These are phyloP conservation scores for Dryobotodes eremita DNA, from an alignment of 2,888 invertebrate genomes.

Conservation along the genomic window DNA sequence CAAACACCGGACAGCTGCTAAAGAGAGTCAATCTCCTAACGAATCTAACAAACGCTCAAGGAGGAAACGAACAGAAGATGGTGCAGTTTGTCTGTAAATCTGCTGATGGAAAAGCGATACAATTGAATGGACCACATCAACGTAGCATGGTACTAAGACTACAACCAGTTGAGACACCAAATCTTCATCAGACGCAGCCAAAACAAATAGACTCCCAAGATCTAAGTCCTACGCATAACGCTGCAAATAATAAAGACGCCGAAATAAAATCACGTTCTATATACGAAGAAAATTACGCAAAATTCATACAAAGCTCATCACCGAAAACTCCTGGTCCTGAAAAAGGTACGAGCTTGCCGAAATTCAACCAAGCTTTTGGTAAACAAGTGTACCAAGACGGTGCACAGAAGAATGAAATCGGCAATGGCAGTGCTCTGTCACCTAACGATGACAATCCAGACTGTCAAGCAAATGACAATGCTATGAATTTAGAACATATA, in stretches of 20 bases:
- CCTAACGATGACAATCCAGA: conserved; percentile 76
- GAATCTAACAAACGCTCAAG: conserved; percentile 87
- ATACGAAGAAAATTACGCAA: conserved; percentile 90
- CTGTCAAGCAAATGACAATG: conserved; percentile 78
- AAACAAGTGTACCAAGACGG: conserved; percentile 92
- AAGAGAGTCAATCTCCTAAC: conserved; percentile 89
- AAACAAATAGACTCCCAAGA: conserved; percentile 81
- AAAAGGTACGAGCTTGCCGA: conserved; percentile 91
- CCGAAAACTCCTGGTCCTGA: conserved; percentile 81
- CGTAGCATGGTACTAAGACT: conserved; percentile 89
- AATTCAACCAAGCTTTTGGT: conserved; percentile 95
- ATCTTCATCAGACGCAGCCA: conserved; percentile 71
- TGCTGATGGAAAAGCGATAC: conserved; percentile 91
- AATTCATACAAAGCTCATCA: conserved; percentile 88
- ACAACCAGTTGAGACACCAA: conserved; percentile 85
- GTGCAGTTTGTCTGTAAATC: conserved; percentile 92
- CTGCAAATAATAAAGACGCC: conserved; percentile 77
- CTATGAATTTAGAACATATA: conserved; percentile 83
- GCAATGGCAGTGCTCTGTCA: conserved; percentile 72
- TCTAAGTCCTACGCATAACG: conserved; percentile 70
- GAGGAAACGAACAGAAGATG: conserved; percentile 89
- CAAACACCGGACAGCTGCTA: conserved; percentile 82
- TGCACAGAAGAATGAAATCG: conserved; percentile 80
- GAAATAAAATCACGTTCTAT: conserved; percentile 89
- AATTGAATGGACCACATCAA: conserved; percentile 89